A percentile compares a stretch with the other conserved stretches of the same genome.
phyloP scores from a whole-genome alignment of 2,113 vertebrate species.

The Lepus europaeus region DNA sequence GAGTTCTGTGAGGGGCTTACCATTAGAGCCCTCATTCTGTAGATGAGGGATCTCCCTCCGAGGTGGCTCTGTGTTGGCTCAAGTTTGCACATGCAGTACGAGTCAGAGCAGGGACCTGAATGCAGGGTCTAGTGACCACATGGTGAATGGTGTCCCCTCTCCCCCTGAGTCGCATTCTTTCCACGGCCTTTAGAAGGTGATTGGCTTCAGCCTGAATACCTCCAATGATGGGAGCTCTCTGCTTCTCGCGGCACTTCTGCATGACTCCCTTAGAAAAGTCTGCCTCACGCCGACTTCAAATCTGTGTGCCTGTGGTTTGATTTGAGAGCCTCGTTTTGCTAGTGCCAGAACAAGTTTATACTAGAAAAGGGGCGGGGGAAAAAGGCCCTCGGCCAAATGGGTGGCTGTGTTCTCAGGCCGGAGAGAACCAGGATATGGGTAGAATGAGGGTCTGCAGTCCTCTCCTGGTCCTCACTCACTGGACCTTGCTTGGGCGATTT shows the following conservation, averaged over 20 bases:
- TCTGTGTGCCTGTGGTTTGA: not conserved
- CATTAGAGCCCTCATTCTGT: not conserved
- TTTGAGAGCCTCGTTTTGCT: not conserved
- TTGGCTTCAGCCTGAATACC: not conserved
- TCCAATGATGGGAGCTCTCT: not conserved
- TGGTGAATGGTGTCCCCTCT: too few species aligned
- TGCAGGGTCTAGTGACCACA: too few species aligned
- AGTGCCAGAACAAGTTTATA: not conserved
- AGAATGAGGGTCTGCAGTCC: not conserved
- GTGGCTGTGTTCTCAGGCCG: not conserved
- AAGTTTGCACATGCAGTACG: too few species aligned
- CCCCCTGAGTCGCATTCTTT: too few species aligned
- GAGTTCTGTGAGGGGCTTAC: not conserved
- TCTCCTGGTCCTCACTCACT: not conserved
- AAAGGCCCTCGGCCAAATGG: not conserved
- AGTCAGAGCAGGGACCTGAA: too few species aligned
- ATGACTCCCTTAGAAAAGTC: not conserved
- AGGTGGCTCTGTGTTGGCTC: not conserved
- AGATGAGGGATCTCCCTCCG: not conserved
- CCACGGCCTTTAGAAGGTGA: not conserved
- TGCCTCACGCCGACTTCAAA: not conserved
- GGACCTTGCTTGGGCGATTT: not conserved
- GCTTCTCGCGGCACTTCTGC: not conserved
- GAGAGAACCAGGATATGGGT: not conserved
- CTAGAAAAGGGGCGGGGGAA: not conserved